phyloP scores from a whole-genome alignment of 1,140 invertebrate species.

The Oryctes rhinoceros region DNA sequence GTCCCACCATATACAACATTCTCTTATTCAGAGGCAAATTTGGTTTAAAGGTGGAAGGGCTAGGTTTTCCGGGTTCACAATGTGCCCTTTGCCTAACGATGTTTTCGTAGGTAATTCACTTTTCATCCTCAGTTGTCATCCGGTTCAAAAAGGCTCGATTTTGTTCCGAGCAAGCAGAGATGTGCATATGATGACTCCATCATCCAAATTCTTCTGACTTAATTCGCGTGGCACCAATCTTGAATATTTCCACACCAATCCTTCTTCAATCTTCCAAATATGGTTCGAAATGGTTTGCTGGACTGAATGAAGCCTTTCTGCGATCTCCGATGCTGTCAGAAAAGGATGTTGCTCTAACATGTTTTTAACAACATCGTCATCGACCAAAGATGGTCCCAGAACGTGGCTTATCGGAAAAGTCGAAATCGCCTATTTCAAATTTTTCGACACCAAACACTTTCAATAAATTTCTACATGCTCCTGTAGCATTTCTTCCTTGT shows the following conservation, averaged over 20 bases:
- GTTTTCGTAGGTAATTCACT: slow-evolving; percentile 31
- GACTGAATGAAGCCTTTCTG: too few relatives aligned
- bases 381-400: too few relatives aligned
- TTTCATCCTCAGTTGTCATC: slow-evolving; percentile 26
- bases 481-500: too few relatives aligned
- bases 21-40: background rate
- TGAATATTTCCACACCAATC: background rate
- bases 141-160: slow-evolving; percentile 30
- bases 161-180: slow-evolving; percentile 19
- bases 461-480: too few relatives aligned
- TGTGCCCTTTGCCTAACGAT: slow-evolving; percentile 4
- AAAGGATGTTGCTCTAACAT: too few relatives aligned
- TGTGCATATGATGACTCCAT: background rate
- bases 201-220: too few relatives aligned
- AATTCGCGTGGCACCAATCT: too few relatives aligned
- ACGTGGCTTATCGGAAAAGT: too few relatives aligned
- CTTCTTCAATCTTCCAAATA: background rate
- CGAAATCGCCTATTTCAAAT: too few relatives aligned
- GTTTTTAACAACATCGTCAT: too few relatives aligned
- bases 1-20: slow-evolving; percentile 1
- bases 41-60: background rate
- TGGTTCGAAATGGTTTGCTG: background rate
- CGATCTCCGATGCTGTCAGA: too few relatives aligned
- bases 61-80: slow-evolving; percentile 21
- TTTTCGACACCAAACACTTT: too few relatives aligned